Evolutionary conservation across 35 echinoderm and acorn worm species (phyloP).

Genomic region (Anneissia japonica): DNA sequence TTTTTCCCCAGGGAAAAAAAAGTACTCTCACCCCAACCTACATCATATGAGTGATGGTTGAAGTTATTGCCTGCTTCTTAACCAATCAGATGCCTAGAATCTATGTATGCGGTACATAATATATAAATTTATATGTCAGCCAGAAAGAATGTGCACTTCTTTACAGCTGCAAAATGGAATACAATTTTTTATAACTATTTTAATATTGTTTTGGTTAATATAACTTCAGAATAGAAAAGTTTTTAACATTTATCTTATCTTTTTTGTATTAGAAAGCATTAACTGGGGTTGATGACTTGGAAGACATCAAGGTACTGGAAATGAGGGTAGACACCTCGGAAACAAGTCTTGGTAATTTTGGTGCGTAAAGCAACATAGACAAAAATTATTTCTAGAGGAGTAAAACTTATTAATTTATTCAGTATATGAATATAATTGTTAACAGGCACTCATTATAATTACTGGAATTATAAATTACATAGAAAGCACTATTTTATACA

Average conservation of each 20-base stretch:
- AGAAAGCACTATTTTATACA: too few relatives aligned
- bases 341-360: slow-evolving; percentile 98
- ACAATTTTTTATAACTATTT: neutral
- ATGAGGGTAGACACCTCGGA: slow-evolving; percentile 92
- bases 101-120: neutral
- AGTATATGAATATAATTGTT: too few relatives aligned
- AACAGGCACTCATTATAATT: too few relatives aligned
- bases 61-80: too few relatives aligned
- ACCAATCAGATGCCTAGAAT: neutral
- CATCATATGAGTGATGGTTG: too few relatives aligned
- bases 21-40: neutral
- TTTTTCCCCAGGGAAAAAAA: neutral
- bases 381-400: too few relatives aligned
- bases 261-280: slow-evolving; percentile 57
- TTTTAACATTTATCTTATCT: neutral
- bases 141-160: neutral
- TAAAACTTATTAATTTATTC: too few relatives aligned
- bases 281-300: slow-evolving; percentile 88
- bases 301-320: slow-evolving; percentile 83
- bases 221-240: neutral
- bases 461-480: too few relatives aligned
- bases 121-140: neutral
- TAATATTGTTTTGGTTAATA: neutral
- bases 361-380: too few relatives aligned
- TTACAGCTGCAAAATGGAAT: neutral